Conservation (phyloP, 2,888 invertebrate genomes). For the Furcula furcula region DNA sequence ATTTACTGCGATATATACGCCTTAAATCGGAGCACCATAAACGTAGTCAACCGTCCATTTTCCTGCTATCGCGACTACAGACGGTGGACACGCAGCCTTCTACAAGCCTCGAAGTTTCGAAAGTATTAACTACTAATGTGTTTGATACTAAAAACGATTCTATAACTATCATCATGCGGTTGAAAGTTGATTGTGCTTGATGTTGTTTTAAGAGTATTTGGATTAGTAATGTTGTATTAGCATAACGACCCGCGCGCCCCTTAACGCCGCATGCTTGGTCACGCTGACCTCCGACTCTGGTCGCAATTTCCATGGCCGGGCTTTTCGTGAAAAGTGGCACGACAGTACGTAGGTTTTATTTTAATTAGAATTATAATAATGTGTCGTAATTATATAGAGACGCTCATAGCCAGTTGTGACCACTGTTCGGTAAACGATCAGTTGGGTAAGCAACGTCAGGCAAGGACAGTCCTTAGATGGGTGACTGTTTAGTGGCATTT, state of each 20-base stretch:
- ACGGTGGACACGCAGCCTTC: conserved; percentile 67
- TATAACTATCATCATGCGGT: conserved; percentile 10
- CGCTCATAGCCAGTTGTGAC: too few relatives aligned
- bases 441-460: too few relatives aligned
- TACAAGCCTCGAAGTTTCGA: conserved; percentile 19
- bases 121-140: conserved; percentile 21
- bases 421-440: too few relatives aligned
- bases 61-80: conserved; percentile 72
- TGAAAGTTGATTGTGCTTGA: conserved; percentile 12
- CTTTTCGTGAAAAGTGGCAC: conserved; percentile 65
- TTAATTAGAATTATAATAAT: conserved; percentile 35
- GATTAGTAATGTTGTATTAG: conserved; percentile 54
- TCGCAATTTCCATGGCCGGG: conserved; percentile 73
- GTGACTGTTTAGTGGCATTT: too few relatives aligned
- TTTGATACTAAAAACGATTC: conserved; percentile 7
- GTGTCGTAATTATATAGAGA: too few relatives aligned
- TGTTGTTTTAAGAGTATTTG: conserved; percentile 20
- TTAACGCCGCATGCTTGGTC: conserved; percentile 81
- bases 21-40: conserved; percentile 73
- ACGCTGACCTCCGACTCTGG: conserved; percentile 74
- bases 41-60: conserved; percentile 81
- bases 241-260: conserved; percentile 77
- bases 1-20: conserved; percentile 66
- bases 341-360: conserved; percentile 45
- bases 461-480: too few relatives aligned